A percentile compares a stretch with the other conserved stretches of the same genome.
Conservation (phyloP, 2,113 vertebrate genomes). For the Abramis brama region DNA sequence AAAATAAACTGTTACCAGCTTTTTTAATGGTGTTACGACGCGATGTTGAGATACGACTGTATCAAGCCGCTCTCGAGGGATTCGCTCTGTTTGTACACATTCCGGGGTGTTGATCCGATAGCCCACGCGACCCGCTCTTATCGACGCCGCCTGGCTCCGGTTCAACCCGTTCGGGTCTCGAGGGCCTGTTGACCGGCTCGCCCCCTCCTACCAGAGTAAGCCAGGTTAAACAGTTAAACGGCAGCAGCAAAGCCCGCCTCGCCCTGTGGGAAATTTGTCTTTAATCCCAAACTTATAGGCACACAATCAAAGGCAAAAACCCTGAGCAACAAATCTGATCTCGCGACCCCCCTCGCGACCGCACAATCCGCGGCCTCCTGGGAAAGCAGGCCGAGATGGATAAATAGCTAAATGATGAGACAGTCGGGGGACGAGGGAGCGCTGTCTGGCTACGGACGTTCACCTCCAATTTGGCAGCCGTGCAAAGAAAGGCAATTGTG, state of each 20-base stretch:
- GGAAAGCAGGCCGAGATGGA: constrained; percentile 93
- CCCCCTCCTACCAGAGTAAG: constrained; percentile 79
- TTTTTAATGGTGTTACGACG: background rate
- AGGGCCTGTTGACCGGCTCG: constrained; percentile 90
- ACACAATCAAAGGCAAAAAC: constrained; percentile 99
- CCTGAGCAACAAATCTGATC: constrained; percentile 99
- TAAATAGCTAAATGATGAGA: constrained; percentile 99
- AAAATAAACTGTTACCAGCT: background rate
- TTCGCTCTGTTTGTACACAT: constrained; percentile 34
- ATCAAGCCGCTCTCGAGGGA: constrained; percentile 42
- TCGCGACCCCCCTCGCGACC: constrained; percentile 70
- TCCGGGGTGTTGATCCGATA: constrained; percentile 57
- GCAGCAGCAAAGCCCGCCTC: constrained; percentile 98
- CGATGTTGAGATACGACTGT: constrained; percentile 24
- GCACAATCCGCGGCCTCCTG: constrained; percentile 90
- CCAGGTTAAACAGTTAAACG: constrained; percentile 99
- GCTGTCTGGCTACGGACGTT: constrained; percentile 93
- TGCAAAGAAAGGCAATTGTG: constrained; percentile 98
- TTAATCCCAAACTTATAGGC: constrained; percentile 99
- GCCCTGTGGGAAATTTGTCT: constrained; percentile 99
- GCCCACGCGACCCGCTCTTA: constrained; percentile 65
- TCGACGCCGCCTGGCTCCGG: constrained; percentile 82
- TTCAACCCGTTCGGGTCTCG: constrained; percentile 87
- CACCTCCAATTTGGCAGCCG: constrained; percentile 99
- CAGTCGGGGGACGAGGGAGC: constrained; percentile 95